Base-by-base conservation (phyloP, 2,113 vertebrate species). In the Paramisgurnus dabryanus region DNA sequence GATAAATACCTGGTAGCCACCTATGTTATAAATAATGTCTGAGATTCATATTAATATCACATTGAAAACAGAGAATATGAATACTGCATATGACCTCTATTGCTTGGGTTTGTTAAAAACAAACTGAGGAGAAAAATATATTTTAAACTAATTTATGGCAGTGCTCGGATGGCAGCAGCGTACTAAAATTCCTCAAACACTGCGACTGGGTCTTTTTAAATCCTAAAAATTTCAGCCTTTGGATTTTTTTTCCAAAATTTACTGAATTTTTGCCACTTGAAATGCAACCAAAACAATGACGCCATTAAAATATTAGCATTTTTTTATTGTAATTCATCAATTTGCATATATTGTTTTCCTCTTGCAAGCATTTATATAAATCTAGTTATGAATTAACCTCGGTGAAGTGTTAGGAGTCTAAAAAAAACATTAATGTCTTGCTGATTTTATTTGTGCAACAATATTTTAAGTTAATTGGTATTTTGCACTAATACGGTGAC, bases 1-100 rank as follows among this genome's bases (percentile, higher is more conserved):
- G 76, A 18, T 66, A 76, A 82, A 82, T 71, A 60, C 57, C 67
- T 47, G 49, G 45, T 22, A 75, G 34, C 72, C 71, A 76, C 72
- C 55, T 76, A 61, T 17, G 50, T 75, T 60, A 67, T 58, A 69
- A 76, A 76, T 63, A 81, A 76, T 49, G 60, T 1, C 78, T 58
- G 18, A 53, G 47, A 73, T 13, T 8, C 50, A 67, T 40, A 76
- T 60, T 58, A 61, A 41, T 13, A 60, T 17, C 61, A 55, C 13
- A 18, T 41, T 55, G 45, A 55, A 65, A 77, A 66, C 5, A 40
- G 9, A 18, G 41, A 7, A 55, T 53, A 66, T 15, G 17, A 18
- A 58, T 58, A 58, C 6, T 8, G 55, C n/a, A 8, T 53, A 53
- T 12, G 11, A 53, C 49, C 49, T 13, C 12, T 11, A 53, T 58